Evolutionary conservation across 2,113 vertebrate genomes (phyloP).

Genomic region (Callaeas wilsoni): DNA sequence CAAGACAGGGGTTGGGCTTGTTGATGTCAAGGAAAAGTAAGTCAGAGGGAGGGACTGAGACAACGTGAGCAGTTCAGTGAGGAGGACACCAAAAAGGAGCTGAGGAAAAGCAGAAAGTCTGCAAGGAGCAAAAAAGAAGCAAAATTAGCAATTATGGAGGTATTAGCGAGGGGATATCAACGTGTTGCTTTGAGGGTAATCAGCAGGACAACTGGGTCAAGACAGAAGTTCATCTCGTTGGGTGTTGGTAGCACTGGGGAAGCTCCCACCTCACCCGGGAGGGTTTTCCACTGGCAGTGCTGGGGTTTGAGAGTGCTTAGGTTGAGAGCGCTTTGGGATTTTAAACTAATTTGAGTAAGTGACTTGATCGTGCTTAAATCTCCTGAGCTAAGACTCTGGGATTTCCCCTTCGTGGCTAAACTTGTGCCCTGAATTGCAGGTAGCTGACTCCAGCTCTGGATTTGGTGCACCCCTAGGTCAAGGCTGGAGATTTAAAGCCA

Average conservation of each 20-base stretch:
- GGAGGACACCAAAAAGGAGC: not conserved
- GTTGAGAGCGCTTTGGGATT: not conserved
- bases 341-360: not conserved
- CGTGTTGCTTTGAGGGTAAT: not conserved
- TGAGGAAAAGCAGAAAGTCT: not conserved
- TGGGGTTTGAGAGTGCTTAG: not conserved
- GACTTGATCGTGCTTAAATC: not conserved
- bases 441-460: not conserved
- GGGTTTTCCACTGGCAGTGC: not conserved
- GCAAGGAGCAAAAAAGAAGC: not conserved
- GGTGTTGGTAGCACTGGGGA: not conserved
- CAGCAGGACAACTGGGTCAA: not conserved
- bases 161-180: rapidly evolving
- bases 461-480: not conserved
- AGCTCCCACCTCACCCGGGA: not conserved
- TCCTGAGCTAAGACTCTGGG: not conserved
- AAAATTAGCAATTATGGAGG: not conserved
- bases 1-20: not conserved
- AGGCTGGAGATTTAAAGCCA: not conserved
- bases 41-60: not conserved
- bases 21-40: not conserved
- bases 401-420: not conserved
- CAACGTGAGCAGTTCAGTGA: not conserved
- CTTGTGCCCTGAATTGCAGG: not conserved
- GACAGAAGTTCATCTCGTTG: not conserved